Base-by-base conservation (phyloP, 2,113 vertebrate species). In the Corythaeola cristata region DNA sequence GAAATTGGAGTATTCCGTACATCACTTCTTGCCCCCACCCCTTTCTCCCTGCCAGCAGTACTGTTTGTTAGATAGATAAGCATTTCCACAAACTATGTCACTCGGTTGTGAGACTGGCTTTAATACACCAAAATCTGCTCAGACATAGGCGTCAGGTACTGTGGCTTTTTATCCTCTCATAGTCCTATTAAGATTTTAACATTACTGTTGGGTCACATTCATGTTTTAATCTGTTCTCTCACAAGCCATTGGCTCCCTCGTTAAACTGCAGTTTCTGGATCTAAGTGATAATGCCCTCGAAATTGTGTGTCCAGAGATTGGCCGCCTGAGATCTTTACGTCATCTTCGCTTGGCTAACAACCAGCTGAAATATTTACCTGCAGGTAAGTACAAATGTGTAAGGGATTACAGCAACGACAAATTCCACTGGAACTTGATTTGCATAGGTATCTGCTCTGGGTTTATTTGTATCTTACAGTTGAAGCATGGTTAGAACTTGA, bases 251-350 rank as follows among this genome's bases (percentile, higher is more conserved):
- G 99, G 99, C 87, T 98, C 99, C 86, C 95, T 99, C 81, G 98
- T 98, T 94, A 98, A 99, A 90, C 99, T 99, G 92, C 99, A 99
- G 97, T 99, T 98, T 45, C 90, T 99, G 97, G 99, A 99, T 94
- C 98, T 99, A 76, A 99, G 99, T 96, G 99, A 99, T 97, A 99
- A 99, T 85, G 98, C 98, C 84, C 98, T 99, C 69, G 99, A 99
- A 97, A 96, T 99, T 8, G 98, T 99, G 78, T 99, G 99, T 96
- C 99, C 99, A 5, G 99, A 99, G 97, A 98, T 99, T 32, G 99
- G 99, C 81, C 98, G 98, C n/a, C 98, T 99, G 95, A 98, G 98
- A 95, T 99, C 99, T 35, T 89, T 99, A 71, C 98, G 99, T 55
- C 99, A 99, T 85, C 98, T 99, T 44, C 98, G 99, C 73, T 97